Conservation (phyloP, 2,113 vertebrate genomes). For the Tapirus terrestris region DNA sequence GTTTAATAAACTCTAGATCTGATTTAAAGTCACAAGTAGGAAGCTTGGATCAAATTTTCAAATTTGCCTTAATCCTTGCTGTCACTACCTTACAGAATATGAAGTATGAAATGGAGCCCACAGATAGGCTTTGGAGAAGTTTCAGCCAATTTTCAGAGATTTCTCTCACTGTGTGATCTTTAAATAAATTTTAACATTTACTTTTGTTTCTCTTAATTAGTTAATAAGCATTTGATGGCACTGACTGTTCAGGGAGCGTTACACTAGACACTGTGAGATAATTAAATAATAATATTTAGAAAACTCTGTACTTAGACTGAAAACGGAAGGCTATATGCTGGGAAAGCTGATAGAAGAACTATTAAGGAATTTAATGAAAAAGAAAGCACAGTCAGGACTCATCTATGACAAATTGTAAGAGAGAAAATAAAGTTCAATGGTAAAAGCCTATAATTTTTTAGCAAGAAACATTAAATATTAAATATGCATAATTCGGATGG, state of each 20-base stretch:
- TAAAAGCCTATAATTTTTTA: not conserved
- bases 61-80: not conserved
- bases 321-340: not conserved
- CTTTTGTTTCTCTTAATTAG: constrained; percentile 21
- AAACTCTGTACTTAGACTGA: not conserved
- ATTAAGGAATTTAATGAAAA: not conserved
- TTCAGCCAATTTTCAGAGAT: not conserved
- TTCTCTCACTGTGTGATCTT: not conserved
- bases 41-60: not conserved
- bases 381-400: not conserved
- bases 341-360: not conserved
- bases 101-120: not conserved
- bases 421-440: not conserved
- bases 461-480: constrained; percentile 1
- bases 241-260: not conserved
- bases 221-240: not conserved
- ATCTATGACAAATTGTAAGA: not conserved
- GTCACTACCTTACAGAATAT: not conserved
- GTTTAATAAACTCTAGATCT: not conserved
- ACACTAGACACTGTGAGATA: not conserved
- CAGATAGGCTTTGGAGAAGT: not conserved
- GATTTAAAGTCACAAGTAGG: not conserved
- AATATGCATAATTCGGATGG: not conserved
- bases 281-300: constrained; percentile 18
- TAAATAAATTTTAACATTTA: constrained; percentile 11